These are phyloP conservation scores for Kryptolebias marmoratus DNA, from an alignment of 2,113 vertebrate species.

Conservation along the genomic window DNA sequence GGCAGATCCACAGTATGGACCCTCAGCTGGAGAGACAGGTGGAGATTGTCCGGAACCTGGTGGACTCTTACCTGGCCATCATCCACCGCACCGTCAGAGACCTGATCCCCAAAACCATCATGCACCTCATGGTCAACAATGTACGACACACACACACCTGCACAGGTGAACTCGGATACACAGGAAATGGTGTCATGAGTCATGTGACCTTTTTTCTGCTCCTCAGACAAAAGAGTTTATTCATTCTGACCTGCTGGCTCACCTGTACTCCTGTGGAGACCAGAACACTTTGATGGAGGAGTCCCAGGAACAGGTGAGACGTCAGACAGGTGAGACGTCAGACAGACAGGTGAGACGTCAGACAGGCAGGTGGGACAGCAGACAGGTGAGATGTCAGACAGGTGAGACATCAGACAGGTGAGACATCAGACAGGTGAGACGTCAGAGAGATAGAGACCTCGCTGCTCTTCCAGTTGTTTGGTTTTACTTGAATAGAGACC, in stretches of 20 bases:
- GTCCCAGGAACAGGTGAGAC: slow-evolving; percentile 87
- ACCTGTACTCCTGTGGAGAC: slow-evolving; percentile 94
- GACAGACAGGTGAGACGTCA: neutral
- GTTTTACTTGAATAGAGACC: neutral
- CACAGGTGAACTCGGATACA: neutral
- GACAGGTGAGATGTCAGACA: neutral
- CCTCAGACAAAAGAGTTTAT: slow-evolving; percentile 95
- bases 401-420: neutral
- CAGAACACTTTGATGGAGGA: slow-evolving; percentile 97
- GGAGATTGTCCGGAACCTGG: slow-evolving; percentile 95
- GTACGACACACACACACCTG: slow-evolving; percentile 70
- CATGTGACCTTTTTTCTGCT: slow-evolving; percentile 15
- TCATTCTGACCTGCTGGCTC: slow-evolving; percentile 91
- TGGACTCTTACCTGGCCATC: slow-evolving; percentile 96
- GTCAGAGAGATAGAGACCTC: neutral
- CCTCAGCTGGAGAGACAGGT: slow-evolving; percentile 98
- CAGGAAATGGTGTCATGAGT: neutral
- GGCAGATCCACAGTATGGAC: slow-evolving; percentile 93
- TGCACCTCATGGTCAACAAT: slow-evolving; percentile 98
- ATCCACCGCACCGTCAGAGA: slow-evolving; percentile 96
- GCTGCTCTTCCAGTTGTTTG: neutral
- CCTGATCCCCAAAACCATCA: slow-evolving; percentile 97
- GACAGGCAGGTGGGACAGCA: neutral
- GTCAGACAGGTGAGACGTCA: neutral
- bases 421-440: no score